Evolutionary conservation across 1,140 invertebrate species (phyloP).

Genomic region (Drosophila seguyi): DNA sequence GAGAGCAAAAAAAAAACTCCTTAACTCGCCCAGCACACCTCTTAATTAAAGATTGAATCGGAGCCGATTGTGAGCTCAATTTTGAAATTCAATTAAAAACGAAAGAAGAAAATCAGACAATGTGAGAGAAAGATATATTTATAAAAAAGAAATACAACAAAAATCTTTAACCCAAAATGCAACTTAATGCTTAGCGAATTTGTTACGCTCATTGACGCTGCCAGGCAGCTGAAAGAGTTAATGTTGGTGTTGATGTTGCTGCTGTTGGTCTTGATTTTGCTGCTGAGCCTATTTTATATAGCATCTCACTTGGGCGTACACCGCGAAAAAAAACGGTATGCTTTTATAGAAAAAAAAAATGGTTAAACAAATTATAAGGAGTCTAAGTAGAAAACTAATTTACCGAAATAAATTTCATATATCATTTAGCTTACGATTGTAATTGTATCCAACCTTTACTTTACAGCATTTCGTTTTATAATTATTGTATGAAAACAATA

Average conservation of each 20-base stretch:
- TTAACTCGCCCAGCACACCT: slow-evolving; percentile 25
- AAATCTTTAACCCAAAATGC: slow-evolving; percentile 62
- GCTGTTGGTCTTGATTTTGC: slow-evolving; percentile 32
- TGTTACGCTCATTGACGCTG: slow-evolving; percentile 65
- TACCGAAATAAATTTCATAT: no score
- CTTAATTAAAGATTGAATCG: slow-evolving; percentile 55
- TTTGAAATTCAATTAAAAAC: slow-evolving; percentile 60
- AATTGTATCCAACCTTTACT: no score
- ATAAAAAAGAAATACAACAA: slow-evolving; percentile 24
- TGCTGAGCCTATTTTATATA: slow-evolving; percentile 50
- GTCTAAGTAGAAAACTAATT: no score
- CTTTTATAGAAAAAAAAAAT: not conserved
- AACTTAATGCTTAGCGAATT: slow-evolving; percentile 75
- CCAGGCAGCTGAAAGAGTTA: slow-evolving; percentile 33
- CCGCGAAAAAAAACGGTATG: not conserved
- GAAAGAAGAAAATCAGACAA: slow-evolving; percentile 36
- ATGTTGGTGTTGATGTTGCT: slow-evolving; percentile 17
- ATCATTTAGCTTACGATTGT: no score
- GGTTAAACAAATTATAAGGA: not conserved
- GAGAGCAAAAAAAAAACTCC: slow-evolving; percentile 3
- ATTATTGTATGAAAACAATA: no score
- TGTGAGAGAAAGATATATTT: slow-evolving; percentile 33
- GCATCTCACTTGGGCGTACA: slow-evolving; percentile 25
- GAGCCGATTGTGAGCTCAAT: slow-evolving; percentile 44
- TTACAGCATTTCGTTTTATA: no score